Evolutionary conservation across 2,113 vertebrate species (phyloP).

Genomic region (human (Homo sapiens)): DNA sequence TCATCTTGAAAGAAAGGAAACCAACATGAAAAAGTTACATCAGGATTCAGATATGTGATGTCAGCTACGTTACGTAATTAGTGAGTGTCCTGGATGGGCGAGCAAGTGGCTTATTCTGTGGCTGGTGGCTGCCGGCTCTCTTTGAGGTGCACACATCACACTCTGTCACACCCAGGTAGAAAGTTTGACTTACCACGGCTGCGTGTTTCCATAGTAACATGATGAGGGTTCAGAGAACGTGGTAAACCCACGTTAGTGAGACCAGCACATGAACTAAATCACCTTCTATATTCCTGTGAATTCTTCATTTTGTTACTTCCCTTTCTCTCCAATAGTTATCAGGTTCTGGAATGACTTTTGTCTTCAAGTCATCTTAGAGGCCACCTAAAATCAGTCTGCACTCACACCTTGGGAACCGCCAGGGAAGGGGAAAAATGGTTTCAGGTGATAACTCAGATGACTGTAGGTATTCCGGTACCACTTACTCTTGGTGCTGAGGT

Average conservation of each 20-base stretch:
- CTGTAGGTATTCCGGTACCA: rapidly evolving
- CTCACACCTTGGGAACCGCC: rapidly evolving
- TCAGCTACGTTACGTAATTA: not conserved
- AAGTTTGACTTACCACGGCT: not conserved
- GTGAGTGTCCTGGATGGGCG: not conserved
- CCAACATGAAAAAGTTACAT: not conserved
- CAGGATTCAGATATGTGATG: not conserved
- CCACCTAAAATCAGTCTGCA: no score
- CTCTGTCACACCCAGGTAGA: not conserved
- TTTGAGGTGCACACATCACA: not conserved
- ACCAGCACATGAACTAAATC: no score
- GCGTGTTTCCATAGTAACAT: not conserved
- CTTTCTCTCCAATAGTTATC: not conserved
- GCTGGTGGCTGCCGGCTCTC: not conserved
- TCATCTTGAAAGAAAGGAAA: not conserved
- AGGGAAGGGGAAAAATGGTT: not conserved
- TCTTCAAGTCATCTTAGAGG: not conserved
- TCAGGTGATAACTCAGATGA: not conserved
- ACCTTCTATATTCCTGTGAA: not conserved
- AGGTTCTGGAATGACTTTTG: not conserved
- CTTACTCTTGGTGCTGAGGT: rapidly evolving
- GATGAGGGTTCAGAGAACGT: not conserved
- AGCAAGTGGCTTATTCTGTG: rapidly evolving
- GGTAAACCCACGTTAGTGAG: not conserved
- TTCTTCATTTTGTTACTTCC: not conserved